Evolutionary conservation across 2,888 invertebrate species (phyloP).

Genomic region (Chymomyza procnemis): DNA sequence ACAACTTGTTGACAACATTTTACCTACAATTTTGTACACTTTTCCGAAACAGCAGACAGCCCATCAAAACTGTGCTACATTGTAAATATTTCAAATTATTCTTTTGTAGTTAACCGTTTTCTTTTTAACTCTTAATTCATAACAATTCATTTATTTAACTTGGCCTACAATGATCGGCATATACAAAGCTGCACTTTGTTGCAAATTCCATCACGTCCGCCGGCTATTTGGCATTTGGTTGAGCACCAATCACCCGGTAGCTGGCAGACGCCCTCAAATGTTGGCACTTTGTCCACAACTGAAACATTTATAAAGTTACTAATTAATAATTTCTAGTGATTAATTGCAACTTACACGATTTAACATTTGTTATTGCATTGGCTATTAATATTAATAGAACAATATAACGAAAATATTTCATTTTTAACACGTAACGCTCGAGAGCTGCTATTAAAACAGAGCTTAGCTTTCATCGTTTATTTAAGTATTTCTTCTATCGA

Average conservation of each 20-base stretch:
- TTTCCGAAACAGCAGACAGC: background rate
- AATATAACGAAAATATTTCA: constrained; percentile 29
- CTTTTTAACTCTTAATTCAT: constrained; percentile 5
- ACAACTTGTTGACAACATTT: background rate
- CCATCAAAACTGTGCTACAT: constrained; percentile 41
- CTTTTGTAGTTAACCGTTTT: constrained; percentile 3
- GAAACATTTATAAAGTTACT: constrained; percentile 4
- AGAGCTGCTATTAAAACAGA: constrained; percentile 25
- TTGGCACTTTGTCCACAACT: constrained; percentile 47
- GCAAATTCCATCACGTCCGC: constrained; percentile 69
- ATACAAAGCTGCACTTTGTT: constrained; percentile 61
- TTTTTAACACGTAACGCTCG: constrained; percentile 17
- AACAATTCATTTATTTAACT: constrained; percentile 1
- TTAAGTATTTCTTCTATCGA: background rate
- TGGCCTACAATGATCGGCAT: constrained; percentile 57
- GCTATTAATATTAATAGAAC: background rate
- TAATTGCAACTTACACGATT: background rate
- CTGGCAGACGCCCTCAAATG: constrained; percentile 56
- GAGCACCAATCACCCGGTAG: constrained; percentile 62
- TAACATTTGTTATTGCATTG: background rate
- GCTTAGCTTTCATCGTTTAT: background rate
- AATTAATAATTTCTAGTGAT: constrained; percentile 5
- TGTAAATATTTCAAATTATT: constrained; percentile 48
- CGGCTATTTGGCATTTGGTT: constrained; percentile 57
- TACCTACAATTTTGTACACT: background rate